Percentiles rank a stretch among this genome's conserved stretches.
These are phyloP conservation scores for Corynorhinus townsendii DNA, from an alignment of 2,113 vertebrate genomes.

Conservation along the genomic window DNA sequence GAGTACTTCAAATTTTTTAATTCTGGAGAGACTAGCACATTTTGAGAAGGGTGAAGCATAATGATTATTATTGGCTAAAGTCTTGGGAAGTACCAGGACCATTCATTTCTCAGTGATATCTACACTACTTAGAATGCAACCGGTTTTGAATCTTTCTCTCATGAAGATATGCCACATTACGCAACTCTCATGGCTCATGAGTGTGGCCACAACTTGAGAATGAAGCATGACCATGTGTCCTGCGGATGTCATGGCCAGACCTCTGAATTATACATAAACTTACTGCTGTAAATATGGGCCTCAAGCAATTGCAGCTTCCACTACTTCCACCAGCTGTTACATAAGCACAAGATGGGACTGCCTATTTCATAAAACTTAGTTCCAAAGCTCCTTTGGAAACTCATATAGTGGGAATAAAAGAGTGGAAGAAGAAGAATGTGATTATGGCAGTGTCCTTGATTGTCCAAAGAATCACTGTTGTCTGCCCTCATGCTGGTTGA, in stretches of 20 bases:
- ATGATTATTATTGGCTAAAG: neutral
- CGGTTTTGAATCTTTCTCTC: neutral
- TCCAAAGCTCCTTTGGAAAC: neutral
- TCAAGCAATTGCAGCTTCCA: slow-evolving; percentile 62
- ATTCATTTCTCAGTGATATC: neutral
- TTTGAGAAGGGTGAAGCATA: neutral
- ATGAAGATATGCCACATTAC: neutral
- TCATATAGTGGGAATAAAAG: neutral
- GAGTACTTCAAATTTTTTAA: slow-evolving; percentile 15
- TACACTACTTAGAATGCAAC: neutral
- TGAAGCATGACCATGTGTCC: neutral
- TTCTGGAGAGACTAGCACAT: neutral
- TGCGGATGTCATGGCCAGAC: neutral
- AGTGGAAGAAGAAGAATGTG: slow-evolving; percentile 29
- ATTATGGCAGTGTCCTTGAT: neutral
- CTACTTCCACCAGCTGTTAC: neutral
- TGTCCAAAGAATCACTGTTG: slow-evolving; percentile 39
- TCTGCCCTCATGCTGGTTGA: neutral
- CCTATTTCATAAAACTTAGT: neutral
- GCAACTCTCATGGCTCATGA: neutral
- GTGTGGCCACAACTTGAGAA: slow-evolving; percentile 32
- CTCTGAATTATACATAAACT: neutral
- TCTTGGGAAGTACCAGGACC: neutral
- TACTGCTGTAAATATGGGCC: neutral
- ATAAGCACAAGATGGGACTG: neutral